phyloP scores from a whole-genome alignment of 1,140 invertebrate genomes.

The Penaeus indicus region DNA sequence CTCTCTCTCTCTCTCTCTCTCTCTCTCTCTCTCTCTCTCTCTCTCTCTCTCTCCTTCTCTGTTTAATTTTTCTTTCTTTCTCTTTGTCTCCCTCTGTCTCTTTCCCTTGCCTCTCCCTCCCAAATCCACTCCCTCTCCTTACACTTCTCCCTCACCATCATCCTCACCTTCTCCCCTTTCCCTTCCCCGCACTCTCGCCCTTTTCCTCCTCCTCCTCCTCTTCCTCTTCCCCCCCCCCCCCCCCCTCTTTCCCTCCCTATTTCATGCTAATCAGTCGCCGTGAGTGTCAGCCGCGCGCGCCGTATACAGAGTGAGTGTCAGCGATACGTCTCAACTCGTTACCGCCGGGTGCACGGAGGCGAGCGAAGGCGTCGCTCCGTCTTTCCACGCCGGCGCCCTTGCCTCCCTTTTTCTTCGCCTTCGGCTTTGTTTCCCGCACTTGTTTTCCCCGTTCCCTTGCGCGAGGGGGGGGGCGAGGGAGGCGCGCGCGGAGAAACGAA shows the following conservation, averaged over 20 bases:
- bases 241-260: neutral
- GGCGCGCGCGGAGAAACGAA: too few species aligned
- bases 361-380: too few species aligned
- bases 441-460: neutral
- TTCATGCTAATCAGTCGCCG: constrained; percentile 40
- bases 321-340: constrained; percentile 1
- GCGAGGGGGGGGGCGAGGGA: too few species aligned
- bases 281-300: constrained; percentile 39
- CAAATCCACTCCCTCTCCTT: constrained; percentile 6
- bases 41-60: constrained; percentile 21
- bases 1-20: neutral
- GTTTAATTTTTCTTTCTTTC: neutral
- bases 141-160: neutral
- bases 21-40: neutral
- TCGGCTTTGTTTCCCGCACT: neutral
- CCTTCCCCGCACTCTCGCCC: neutral
- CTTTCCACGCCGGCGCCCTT: neutral
- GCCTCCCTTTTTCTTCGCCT: neutral
- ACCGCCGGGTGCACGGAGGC: constrained; percentile 38
- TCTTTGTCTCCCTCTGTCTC: neutral
- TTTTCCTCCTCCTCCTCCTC: constrained; percentile 11
- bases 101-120: neutral
- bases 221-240: neutral
- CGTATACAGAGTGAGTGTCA: neutral
- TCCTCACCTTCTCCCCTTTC: neutral